Base-by-base conservation (phyloP, 2,797 vertebrate genomes). In the Aselliscus stoliczkanus region DNA sequence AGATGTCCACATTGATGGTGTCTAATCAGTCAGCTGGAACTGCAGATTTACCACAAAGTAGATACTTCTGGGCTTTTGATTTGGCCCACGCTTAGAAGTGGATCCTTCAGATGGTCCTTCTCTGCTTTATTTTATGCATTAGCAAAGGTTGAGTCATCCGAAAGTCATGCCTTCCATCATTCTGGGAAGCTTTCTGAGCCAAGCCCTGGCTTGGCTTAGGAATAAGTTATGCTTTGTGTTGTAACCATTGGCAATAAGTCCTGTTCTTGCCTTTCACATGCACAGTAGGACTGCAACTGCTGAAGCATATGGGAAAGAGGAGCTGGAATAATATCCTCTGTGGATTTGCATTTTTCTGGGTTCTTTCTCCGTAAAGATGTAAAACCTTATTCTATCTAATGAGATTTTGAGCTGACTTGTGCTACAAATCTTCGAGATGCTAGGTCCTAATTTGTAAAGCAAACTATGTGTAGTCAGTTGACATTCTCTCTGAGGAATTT, bases 401-500 rank as follows among this genome's bases (percentile, higher is more conserved):
- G 80, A 96, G 79, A 93, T 91, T 94, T 96, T 86, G 85, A 91
- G 34, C 88, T 95, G 88, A 91, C 23, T 94, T 93, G 83, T 95
- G 56, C 75, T 76, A 89, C 94, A 96, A 21, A 93, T 96, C 92
- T 97, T 87, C 81, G 81, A 93, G 80, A 88, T 89, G 64, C 70
- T 96, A 62, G 93, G 96, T 96, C 96, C 96, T 97, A 97, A 97
- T 97, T 97, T 97, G 69, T 98, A 96, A 96, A 96, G 92, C 84
- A 97, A 96, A 97, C 88, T 96, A 23, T 98, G 93, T 95, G 37
- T 92, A 97, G 29, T 97, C 98, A 67, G 87, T 98, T 98, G 98
- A 98, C 97, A 97, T 90, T 98, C 97, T 97, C 97, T 96, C 93
- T 95, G 93, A 98, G 98, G 97, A 79, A 98, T 97, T 94, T 98